phyloP scores from a whole-genome alignment of 2,888 invertebrate species.

The Xestia rhomboidea region DNA sequence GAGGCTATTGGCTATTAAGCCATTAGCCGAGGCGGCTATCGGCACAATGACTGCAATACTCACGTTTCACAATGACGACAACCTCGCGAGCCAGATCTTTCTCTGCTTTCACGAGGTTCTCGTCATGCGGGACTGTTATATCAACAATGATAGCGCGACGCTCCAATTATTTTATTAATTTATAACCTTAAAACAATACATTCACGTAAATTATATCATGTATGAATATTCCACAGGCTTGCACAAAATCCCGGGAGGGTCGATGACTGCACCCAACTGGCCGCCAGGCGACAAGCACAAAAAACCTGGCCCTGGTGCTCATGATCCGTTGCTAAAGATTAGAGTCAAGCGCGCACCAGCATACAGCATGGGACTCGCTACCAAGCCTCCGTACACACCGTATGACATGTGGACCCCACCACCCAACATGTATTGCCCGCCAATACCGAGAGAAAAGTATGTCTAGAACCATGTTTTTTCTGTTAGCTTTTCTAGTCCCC shows the following conservation, averaged over 20 bases:
- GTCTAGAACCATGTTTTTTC: constrained; percentile 18
- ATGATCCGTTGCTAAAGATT: constrained; percentile 67
- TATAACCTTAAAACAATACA: too few species aligned
- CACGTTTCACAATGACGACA: too few species aligned
- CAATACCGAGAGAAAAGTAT: constrained; percentile 73
- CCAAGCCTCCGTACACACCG: constrained; percentile 76
- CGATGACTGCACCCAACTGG: constrained; percentile 74
- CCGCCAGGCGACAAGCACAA: constrained; percentile 62
- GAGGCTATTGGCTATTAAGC: too few species aligned
- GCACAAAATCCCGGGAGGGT: constrained; percentile 75
- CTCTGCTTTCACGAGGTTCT: too few species aligned
- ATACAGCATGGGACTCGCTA: constrained; percentile 75
- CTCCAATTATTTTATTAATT: neutral
- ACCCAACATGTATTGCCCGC: constrained; percentile 84
- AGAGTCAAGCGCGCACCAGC: constrained; percentile 77
- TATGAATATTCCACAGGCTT: constrained; percentile 68
- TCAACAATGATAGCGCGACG: too few species aligned
- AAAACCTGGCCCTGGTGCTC: constrained; percentile 79
- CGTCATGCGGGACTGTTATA: too few species aligned
- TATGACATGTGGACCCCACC: constrained; percentile 85
- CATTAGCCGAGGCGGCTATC: too few species aligned
- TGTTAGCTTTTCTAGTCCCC: neutral
- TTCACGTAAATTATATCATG: neutral
- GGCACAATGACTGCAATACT: too few species aligned
- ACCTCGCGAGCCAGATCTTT: too few species aligned